Base-by-base conservation (phyloP, 2,888 invertebrate genomes). In the Amphipoea lucens region DNA sequence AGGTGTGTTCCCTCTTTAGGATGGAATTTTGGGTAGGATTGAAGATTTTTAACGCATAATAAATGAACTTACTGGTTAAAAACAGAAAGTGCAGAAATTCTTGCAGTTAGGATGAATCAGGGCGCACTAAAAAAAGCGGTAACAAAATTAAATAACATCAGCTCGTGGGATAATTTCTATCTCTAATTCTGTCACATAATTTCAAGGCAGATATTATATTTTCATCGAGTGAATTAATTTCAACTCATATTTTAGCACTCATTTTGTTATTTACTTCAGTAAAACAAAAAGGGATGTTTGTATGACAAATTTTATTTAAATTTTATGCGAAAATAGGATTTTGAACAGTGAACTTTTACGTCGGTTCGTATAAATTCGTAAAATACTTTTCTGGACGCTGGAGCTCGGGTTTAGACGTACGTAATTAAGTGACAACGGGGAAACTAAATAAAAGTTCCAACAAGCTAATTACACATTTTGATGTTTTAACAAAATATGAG, bases 221-320 rank as follows among this genome's bases (percentile, higher is more conserved):
- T 73, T 63, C 54, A 76, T 62, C n/a, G 60, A 72, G 76, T 82
- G 68, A 63, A 75, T 79, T 74, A 76, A 76, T 69, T 86, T 78
- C 23, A 74, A 51, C 78, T 69, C 40, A 29, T 1, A 77, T 79
- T 77, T 83, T 45, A 74, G 73, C 63, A 60, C 75, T 72, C 68
- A 79, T 78, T 87, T 81, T 73, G 67, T 70, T 87, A 60, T 78
- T 67, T 76, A 48, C 65, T 42, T 12, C 48, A 68, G 65, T 85
- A 60, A 79, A 82, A 82, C 77, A 87, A 87, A 89, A 82, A 75
- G 78, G 73, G 68, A 81, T 82, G 82, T 79, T 85, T 79, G 81
- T 78, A 71, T 78, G 79, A 75, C 79, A 81, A 81, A 87, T 85
- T 79, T 83, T 85, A 88, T 88, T 88, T 84, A 86, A 90, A 90